Evolutionary conservation across 2,113 vertebrate genomes (phyloP).

Genomic region (Crotalus tigris): DNA sequence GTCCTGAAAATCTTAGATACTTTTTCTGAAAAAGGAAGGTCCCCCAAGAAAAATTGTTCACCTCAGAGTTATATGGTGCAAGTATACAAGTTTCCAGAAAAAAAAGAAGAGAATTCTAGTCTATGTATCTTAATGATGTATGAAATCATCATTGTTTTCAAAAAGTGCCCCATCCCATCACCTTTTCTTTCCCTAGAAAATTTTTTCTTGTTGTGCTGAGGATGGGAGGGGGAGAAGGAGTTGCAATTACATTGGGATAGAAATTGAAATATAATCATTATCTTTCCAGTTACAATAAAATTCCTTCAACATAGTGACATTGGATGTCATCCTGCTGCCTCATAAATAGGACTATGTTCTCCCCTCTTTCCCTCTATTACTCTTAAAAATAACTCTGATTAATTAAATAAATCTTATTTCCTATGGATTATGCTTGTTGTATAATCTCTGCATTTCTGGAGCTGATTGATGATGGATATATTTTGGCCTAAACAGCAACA

Average conservation of each 20-base stretch:
- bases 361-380: neutral
- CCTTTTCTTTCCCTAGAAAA: neutral
- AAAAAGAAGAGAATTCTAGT: neutral
- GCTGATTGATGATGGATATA: neutral
- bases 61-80: neutral
- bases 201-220: neutral
- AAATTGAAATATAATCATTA: neutral
- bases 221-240: neutral
- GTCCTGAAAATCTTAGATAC: neutral
- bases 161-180: neutral
- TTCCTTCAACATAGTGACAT: neutral
- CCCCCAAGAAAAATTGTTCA: neutral
- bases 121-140: neutral
- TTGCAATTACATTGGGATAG: neutral
- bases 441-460: neutral
- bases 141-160: neutral
- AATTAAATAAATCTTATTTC: neutral
- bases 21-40: neutral
- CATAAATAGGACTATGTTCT: neutral
- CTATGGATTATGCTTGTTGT: neutral
- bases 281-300: neutral
- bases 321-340: neutral
- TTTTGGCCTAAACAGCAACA: neutral
- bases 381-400: neutral
- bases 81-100: neutral